Base-by-base conservation (phyloP, 2,113 vertebrate species). In the Poeciliopsis retropinna region DNA sequence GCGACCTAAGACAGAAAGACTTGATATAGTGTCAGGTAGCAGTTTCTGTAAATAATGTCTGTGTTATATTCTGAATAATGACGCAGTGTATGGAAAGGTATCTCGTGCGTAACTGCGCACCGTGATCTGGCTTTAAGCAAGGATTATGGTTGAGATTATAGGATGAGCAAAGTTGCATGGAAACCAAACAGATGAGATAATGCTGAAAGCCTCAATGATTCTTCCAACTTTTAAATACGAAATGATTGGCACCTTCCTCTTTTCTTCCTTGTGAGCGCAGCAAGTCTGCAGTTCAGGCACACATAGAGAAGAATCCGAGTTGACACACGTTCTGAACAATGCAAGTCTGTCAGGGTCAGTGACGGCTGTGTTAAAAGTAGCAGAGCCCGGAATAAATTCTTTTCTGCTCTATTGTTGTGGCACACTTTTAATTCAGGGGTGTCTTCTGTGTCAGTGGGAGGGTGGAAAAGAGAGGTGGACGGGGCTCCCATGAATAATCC, bases 331-430 rank as follows among this genome's bases (percentile, higher is more conserved):
- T 85, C 67, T 70, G 83, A 69, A 80, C 89, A 90, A 90, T 88
- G 82, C 69, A 64, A 61, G 86, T 67, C 82, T 85, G 88, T 72
- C 79, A 64, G 73, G 78, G 84, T 88, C 82, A 85, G 77, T 29
- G 64, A n/a, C 1, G 76, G 30, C 12, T 63, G 37, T 81, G 75
- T 73, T 82, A 39, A 77, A 78, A 73, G 70, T 84, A 76, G 19
- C 77, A 47, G 41, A 77, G 73, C 76, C 80, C 64, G 19, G 77
- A 89, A 86, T 81, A 83, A 83, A 76, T 89, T 83, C 72, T 83
- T 72, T 76, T 90, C 86, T 77, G 83, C 66, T 51, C 90, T 91
- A 93, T 95, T 93, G 95, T 95, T 90, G 67, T 17, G 93, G 91
- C 95, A 94, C 93, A 88, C 92, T 90, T 93, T 51, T 82, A 71